phyloP scores from a whole-genome alignment of 2,113 vertebrate species.

The Silurus meridionalis region DNA sequence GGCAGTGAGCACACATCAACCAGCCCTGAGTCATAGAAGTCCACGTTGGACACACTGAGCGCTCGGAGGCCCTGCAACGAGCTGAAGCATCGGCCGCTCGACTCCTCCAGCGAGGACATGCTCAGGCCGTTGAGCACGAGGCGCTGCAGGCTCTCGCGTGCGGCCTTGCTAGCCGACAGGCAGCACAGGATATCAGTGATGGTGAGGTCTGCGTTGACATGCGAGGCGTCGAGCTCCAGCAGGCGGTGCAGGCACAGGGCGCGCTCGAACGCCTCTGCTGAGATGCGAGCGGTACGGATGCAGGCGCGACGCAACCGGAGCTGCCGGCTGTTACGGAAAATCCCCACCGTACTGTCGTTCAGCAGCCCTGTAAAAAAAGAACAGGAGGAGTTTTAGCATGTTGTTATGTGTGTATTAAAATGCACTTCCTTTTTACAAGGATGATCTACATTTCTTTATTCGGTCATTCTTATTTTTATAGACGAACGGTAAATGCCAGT shows the following conservation, averaged over 20 bases:
- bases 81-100: slow-evolving; percentile 85
- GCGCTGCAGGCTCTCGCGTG: slow-evolving; percentile 90
- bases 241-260: slow-evolving; percentile 92
- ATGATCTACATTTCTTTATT: not conserved
- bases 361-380: slow-evolving; percentile 78
- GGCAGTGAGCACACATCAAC: slow-evolving; percentile 89
- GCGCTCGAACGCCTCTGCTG: slow-evolving; percentile 91
- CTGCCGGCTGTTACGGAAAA: slow-evolving; percentile 87
- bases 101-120: slow-evolving; percentile 93
- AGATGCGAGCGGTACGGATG: slow-evolving; percentile 93
- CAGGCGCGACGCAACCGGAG: slow-evolving; percentile 92
- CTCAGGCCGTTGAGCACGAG: slow-evolving; percentile 92
- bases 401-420: not conserved
- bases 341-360: slow-evolving; percentile 93
- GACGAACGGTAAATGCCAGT: not conserved
- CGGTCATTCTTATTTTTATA: not conserved
- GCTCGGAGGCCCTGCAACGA: slow-evolving; percentile 85
- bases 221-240: slow-evolving; percentile 90
- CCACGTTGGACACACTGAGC: slow-evolving; percentile 91
- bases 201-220: slow-evolving; percentile 95
- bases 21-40: slow-evolving; percentile 94
- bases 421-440: not conserved
- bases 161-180: slow-evolving; percentile 88
- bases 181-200: slow-evolving; percentile 95
- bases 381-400: not conserved